Percentiles rank a stretch among this genome's conserved stretches.
Conservation (phyloP, 2,888 invertebrate species). For the Caenorhabditis zanzibari region DNA sequence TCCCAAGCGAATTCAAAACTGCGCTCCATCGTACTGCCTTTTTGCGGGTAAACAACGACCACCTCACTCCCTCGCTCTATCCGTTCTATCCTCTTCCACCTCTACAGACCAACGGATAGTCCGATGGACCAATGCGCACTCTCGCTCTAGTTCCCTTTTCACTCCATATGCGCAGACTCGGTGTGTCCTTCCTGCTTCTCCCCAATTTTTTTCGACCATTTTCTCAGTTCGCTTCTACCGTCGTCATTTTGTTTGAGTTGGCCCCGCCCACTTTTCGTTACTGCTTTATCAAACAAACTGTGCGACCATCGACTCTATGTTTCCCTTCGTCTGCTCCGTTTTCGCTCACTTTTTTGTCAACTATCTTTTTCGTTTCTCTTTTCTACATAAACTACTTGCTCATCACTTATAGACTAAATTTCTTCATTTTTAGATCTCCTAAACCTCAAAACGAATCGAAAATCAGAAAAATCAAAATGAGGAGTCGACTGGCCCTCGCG, state of each 20-base stretch:
- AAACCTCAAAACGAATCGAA: not conserved
- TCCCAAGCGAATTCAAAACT: constrained; percentile 27
- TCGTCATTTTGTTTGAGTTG: constrained; percentile 22
- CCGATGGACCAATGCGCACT: constrained; percentile 43
- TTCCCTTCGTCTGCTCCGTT: constrained; percentile 58
- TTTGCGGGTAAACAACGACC: constrained; percentile 54
- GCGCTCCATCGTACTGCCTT: constrained; percentile 48
- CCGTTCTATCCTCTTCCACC: constrained; percentile 35
- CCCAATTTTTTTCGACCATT: not conserved
- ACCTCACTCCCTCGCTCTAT: constrained; percentile 47
- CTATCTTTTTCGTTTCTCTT: constrained; percentile 23
- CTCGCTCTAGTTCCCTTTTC: constrained; percentile 37
- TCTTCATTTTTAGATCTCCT: constrained; percentile 16
- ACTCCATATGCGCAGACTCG: constrained; percentile 5
- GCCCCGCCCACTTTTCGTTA: constrained; percentile 49
- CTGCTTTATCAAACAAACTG: constrained; percentile 63
- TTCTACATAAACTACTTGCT: constrained; percentile 15
- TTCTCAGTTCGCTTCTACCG: constrained; percentile 17
- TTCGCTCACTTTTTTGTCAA: constrained; percentile 49
- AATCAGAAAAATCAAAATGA: constrained; percentile 28
- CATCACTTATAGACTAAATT: constrained; percentile 17
- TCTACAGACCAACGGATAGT: constrained; percentile 39
- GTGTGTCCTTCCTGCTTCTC: constrained; percentile 18
- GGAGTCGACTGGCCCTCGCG: constrained; percentile 35
- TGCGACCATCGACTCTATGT: constrained; percentile 46